Evolutionary conservation across 2,113 vertebrate genomes (phyloP).

Genomic region (Turdus rufiventris): DNA sequence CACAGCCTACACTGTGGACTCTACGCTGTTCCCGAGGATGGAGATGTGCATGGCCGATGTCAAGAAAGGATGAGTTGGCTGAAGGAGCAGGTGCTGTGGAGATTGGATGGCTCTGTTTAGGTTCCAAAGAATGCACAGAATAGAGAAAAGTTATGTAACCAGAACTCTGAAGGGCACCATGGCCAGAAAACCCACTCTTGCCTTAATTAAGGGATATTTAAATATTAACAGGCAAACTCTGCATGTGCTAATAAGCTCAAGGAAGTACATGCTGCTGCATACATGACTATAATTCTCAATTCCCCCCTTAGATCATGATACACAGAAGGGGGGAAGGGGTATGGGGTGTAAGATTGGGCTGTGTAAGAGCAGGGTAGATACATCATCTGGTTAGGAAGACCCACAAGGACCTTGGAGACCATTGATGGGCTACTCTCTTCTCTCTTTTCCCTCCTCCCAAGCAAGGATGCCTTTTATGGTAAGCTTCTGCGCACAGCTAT

Average conservation of each 20-base stretch:
- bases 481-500: not conserved
- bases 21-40: accelerated
- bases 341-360: not conserved
- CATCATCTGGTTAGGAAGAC: not conserved
- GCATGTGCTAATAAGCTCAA: not conserved
- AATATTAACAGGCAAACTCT: not conserved
- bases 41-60: not conserved
- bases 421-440: not conserved
- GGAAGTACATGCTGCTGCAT: not conserved
- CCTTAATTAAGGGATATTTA: not conserved
- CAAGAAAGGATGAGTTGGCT: not conserved
- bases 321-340: not conserved
- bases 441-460: not conserved
- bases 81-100: not conserved
- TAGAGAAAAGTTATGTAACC: not conserved
- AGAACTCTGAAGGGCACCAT: not conserved
- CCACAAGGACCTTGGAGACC: not conserved
- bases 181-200: not conserved
- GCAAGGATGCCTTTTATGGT: not conserved
- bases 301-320: not conserved
- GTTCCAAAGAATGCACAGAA: not conserved
- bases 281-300: not conserved
- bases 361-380: not conserved
- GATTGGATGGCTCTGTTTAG: not conserved
- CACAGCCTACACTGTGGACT: not conserved